Evolutionary conservation across 2,797 vertebrate species (phyloP), one percentile per base, ranked within the genome.

Genomic region (Chaunax sp.): DNA sequence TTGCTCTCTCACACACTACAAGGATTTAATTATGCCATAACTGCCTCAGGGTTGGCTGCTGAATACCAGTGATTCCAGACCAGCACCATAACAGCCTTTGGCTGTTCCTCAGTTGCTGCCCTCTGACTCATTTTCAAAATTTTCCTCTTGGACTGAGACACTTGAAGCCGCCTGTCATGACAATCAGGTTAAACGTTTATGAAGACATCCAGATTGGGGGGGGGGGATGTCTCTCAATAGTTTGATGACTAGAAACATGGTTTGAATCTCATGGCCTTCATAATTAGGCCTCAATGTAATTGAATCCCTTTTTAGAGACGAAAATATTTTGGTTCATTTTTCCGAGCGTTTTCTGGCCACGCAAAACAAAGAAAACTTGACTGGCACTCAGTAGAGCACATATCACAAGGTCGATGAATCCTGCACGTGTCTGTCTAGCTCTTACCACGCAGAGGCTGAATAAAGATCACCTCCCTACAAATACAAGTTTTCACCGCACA

Each of bases 11-110:
- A 64, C 62, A 81, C 47, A 63, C 75, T 22, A 68, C 64, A 56
- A 52, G 50, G 71, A 77, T 76, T 84, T 85, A 90, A 88, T 88
- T 74, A 81, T 88, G 78, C 80, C 71, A 82, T 84, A 81, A 84
- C 73, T 77, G 82, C 81, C 77, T 71, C 1, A 49, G 80, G 86
- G 67, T 63, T 66, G 56, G 38, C 87, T 76, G 64, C 57, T 66
- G 58, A 81, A 88, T 86, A 62, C 82, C 83, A 84, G 75, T 80
- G 77, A 88, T 86, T 85, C 80, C 79, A 77, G 35, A 33, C 63
- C 63, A 63, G 69, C 43, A 33, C 71, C 77, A 52, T 86, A 87
- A 90, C 76, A 85, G 82, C 83, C 72, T 76, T 40, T 41, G 56
- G 50, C 63, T 70, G 58, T 64, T 69, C 30, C 52, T 72, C 40